Conservation (phyloP, 2,888 invertebrate species). For the Odontothrips loti region DNA sequence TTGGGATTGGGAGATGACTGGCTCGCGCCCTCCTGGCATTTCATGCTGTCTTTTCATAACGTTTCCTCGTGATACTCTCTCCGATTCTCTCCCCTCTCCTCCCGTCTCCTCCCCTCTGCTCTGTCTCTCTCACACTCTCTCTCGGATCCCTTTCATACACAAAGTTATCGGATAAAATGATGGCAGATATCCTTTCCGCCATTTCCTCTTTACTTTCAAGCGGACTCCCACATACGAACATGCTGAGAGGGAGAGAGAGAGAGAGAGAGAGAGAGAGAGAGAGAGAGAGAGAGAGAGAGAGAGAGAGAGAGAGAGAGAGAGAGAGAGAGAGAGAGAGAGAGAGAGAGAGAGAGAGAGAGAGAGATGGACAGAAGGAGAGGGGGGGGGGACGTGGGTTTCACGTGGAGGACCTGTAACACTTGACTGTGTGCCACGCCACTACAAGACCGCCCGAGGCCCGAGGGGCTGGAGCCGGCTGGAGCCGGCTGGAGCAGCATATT, state of each 20-base stretch:
- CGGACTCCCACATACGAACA: not conserved
- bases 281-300: slow-evolving; percentile 4
- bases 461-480: too few species aligned
- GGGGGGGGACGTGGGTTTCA: too few species aligned
- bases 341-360: slow-evolving; percentile 30
- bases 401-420: too few species aligned
- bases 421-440: too few species aligned
- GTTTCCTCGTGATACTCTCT: too few species aligned
- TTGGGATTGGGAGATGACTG: too few species aligned
- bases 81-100: slow-evolving; percentile 32
- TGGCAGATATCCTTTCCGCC: not conserved
- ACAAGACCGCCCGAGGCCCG: too few species aligned
- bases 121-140: slow-evolving; percentile 36
- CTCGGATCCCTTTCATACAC: slow-evolving; percentile 26
- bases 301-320: slow-evolving; percentile 30
- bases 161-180: not conserved
- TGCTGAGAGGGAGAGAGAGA: not conserved
- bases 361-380: not conserved
- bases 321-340: slow-evolving; percentile 32
- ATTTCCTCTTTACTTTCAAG: not conserved
- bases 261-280: slow-evolving; percentile 10
- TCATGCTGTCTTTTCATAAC: too few species aligned
- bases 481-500: too few species aligned
- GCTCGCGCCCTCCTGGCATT: too few species aligned
- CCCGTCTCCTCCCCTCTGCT: slow-evolving; percentile 28